These are phyloP conservation scores for Cataglyphis hispanica DNA, from an alignment of 1,140 invertebrate species.

Conservation along the genomic window DNA sequence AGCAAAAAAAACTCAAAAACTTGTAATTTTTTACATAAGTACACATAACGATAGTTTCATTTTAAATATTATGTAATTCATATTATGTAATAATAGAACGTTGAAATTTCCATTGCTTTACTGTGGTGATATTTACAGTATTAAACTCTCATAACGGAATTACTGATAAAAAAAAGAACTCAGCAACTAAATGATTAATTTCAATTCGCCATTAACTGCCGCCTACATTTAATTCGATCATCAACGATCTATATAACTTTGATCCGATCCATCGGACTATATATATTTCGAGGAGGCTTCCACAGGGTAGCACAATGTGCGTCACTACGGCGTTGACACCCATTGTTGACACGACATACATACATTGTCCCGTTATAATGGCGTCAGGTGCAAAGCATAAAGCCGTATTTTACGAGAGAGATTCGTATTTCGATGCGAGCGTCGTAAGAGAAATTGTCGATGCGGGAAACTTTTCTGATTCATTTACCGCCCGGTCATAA, in stretches of 20 bases:
- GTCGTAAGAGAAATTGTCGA: slow-evolving; percentile 33
- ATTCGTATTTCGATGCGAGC: slow-evolving; percentile 41
- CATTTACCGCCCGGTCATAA: slow-evolving; percentile 20
- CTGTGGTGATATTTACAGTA: neutral
- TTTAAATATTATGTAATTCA: neutral
- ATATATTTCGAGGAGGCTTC: slow-evolving; percentile 38
- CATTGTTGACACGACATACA: slow-evolving; percentile 52
- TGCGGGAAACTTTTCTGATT: slow-evolving; percentile 46
- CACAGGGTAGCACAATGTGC: slow-evolving; percentile 38
- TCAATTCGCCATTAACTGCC: slow-evolving; percentile 1
- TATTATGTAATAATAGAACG: neutral
- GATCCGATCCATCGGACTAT: slow-evolving; percentile 41
- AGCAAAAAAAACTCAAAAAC: neutral
- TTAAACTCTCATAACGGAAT: neutral
- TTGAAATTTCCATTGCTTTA: neutral
- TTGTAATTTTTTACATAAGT: neutral
- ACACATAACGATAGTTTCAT: neutral
- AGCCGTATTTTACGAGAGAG: slow-evolving; percentile 39
- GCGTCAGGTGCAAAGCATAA: slow-evolving; percentile 22
- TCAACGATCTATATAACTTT: slow-evolving; percentile 7
- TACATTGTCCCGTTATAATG: slow-evolving; percentile 46
- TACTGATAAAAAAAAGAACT: neutral
- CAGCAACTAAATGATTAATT: neutral
- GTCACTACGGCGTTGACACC: slow-evolving; percentile 37
- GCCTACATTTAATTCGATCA: slow-evolving; percentile 8